These are phyloP conservation scores for Cercocebus atys DNA, from an alignment of 2,113 vertebrate genomes.

Conservation along the genomic window DNA sequence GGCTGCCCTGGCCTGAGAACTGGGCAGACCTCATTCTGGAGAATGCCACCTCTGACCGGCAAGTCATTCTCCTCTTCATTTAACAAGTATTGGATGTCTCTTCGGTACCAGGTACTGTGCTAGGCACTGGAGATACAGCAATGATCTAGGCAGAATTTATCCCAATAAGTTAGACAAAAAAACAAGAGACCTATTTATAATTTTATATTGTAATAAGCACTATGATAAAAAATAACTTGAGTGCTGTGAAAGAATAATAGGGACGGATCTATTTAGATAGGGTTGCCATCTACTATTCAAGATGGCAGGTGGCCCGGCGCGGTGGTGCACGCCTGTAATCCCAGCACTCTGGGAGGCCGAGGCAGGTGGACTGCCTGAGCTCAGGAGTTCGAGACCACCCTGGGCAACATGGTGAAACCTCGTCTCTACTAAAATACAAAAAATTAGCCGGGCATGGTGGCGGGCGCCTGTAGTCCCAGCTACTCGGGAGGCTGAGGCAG, in stretches of 20 bases:
- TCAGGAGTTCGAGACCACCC: too few species aligned
- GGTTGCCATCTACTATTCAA: not conserved
- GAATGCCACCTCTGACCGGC: not conserved
- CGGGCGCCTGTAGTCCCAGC: too few species aligned
- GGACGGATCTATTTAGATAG: not conserved
- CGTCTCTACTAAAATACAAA: too few species aligned
- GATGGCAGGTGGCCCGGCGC: not conserved
- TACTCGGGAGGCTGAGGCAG: too few species aligned
- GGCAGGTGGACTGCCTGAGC: too few species aligned
- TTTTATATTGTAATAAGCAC: constrained; percentile 23
- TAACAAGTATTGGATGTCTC: not conserved
- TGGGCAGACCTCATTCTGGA: not conserved
- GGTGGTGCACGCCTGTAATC: too few species aligned
- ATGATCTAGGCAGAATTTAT: not conserved
- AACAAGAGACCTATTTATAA: not conserved
- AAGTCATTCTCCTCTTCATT: not conserved
- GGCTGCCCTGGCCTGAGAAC: not conserved
- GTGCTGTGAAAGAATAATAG: not conserved
- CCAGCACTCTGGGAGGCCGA: too few species aligned
- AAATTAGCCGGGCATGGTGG: too few species aligned
- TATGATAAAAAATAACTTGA: constrained; percentile 35
- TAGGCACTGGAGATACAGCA: not conserved
- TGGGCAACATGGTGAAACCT: too few species aligned
- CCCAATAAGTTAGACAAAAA: not conserved
- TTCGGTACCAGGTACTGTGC: not conserved